Evolutionary conservation across 2,797 vertebrate species (phyloP), one percentile per base, ranked within the genome.

Genomic region (Epinephelus malabaricus): DNA sequence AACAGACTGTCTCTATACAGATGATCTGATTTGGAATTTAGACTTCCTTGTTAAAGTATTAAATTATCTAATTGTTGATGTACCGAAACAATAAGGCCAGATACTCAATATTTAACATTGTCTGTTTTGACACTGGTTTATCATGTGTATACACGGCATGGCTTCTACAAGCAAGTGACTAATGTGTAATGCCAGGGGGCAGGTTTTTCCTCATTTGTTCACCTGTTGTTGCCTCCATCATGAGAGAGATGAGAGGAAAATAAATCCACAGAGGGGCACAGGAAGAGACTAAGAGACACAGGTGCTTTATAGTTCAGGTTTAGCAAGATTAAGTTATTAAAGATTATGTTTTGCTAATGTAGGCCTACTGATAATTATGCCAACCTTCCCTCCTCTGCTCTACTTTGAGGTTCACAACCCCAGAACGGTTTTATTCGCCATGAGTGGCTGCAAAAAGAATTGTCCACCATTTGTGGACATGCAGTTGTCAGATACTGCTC

Each of bases 11-110:
- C n/a, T 45, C 23, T 34, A 14, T 46, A n/a, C 4, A 34, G 25
- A 74, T 54, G 45, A n/a, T 47, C 21, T 49, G 19, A 66, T 75
- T 55, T 10, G 56, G 47, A 76, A 66, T 54, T 46, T 49, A 27
- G 56, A 49, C 23, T 75, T 69, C 7, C 14, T 61, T 47, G 19
- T 47, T 64, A 43, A 45, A 51, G 2, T 15, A 64, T 68, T 47
- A 3, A 54, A 54, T 53, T 5, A 53, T 73, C 17, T 27, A 30
- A 21, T 62, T 40, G 40, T 10, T 43, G 9, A 59, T 58, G 34
- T 18, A n/a, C 27, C 54, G 21, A 38, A 30, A 23, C 17, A 58
- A 1, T 51, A 38, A 54, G 9, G 11, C 11, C 9, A 6, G 19
- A 69, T 23, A 17, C 9, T 70, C 11, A 25, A 27, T 45, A 40